phyloP scores from a whole-genome alignment of 2,797 vertebrate genomes.

The Scyliorhinus canicula region DNA sequence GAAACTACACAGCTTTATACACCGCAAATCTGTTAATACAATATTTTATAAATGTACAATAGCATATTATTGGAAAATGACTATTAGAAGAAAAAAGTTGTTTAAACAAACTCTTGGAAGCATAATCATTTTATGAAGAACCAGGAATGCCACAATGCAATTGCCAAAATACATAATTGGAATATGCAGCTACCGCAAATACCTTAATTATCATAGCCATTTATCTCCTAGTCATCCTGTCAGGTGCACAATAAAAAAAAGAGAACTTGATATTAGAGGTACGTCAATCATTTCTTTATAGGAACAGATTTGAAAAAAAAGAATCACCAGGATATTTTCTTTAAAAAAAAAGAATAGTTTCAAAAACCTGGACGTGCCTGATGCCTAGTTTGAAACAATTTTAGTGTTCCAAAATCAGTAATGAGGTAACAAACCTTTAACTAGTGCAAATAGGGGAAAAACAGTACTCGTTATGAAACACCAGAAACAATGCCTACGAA shows the following conservation, averaged over 20 bases:
- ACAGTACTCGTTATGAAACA: not conserved
- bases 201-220: not conserved
- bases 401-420: not conserved
- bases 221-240: not conserved
- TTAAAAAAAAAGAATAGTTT: not conserved
- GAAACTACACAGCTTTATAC: not conserved
- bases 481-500: not conserved
- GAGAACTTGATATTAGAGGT: not conserved
- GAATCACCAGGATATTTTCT: not conserved
- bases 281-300: not conserved
- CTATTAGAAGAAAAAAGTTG: not conserved
- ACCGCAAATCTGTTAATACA: slow-evolving; percentile 19
- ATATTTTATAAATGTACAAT: slow-evolving; percentile 25
- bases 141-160: slow-evolving; percentile 3
- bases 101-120: not conserved
- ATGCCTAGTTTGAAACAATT: not conserved
- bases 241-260: not conserved
- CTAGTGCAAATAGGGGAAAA: slow-evolving; percentile 1
- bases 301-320: not conserved
- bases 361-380: not conserved
- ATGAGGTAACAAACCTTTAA: not conserved
- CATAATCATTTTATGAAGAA: not conserved
- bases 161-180: not conserved
- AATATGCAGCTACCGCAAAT: not conserved
- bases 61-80: slow-evolving; percentile 15